These are phyloP conservation scores for Sinelater perroti DNA, from an alignment of 2,888 invertebrate genomes.

Conservation along the genomic window DNA sequence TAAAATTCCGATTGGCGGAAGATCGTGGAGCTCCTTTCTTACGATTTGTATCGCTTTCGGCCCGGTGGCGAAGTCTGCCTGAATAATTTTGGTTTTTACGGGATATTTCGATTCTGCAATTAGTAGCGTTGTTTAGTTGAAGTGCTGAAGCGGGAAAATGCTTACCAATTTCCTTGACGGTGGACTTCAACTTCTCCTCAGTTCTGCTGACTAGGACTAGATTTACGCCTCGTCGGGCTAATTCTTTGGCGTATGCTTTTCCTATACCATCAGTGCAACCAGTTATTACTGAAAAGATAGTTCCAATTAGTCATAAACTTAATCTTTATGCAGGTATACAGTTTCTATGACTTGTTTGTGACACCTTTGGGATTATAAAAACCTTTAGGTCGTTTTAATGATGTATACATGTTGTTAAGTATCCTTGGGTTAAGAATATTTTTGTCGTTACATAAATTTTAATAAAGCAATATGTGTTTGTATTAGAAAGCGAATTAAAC, in stretches of 20 bases:
- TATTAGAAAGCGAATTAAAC: no score
- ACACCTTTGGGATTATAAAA: no score
- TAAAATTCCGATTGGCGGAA: conserved; percentile 85
- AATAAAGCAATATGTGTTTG: no score
- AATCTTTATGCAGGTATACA: no score
- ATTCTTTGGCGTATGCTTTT: conserved; percentile 82
- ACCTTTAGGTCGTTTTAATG: no score
- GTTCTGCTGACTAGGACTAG: conserved; percentile 83
- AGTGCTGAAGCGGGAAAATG: background rate
- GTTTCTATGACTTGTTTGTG: no score
- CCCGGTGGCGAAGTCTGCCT: conserved; percentile 83
- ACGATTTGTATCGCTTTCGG: conserved; percentile 77
- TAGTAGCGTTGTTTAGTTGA: conserved; percentile 20
- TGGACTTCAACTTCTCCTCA: conserved; percentile 73
- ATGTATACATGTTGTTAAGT: no score
- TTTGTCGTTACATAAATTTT: no score
- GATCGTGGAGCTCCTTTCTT: conserved; percentile 74
- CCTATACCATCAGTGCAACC: conserved; percentile 93
- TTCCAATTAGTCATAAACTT: no score
- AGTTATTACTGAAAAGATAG: conserved; percentile 84
- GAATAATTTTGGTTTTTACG: conserved; percentile 77
- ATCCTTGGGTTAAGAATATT: no score
- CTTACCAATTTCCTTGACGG: conserved; percentile 79
- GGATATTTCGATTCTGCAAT: conserved; percentile 65
- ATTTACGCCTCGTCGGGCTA: conserved; percentile 80